phyloP scores from a whole-genome alignment of 2,797 vertebrate species.

The Cheirogaleus major region DNA sequence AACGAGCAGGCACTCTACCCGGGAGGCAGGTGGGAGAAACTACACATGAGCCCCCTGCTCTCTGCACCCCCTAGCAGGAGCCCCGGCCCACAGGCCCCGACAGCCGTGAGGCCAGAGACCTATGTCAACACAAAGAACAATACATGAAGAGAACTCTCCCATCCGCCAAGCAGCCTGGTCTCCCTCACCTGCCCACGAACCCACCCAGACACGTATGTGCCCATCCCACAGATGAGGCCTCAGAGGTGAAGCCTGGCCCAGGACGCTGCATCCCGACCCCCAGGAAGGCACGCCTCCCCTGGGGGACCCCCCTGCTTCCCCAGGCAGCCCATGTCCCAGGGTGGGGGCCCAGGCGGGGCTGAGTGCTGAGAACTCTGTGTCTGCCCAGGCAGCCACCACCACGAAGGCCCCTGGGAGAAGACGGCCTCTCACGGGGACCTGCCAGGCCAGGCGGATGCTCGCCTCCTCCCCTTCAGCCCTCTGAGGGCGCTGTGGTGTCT shows the following conservation, averaged over 20 bases:
- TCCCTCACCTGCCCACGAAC: fast-evolving
- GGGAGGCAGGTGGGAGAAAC: neutral
- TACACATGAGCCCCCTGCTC: neutral
- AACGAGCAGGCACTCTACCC: neutral
- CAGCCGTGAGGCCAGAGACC: neutral
- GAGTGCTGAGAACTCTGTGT: neutral
- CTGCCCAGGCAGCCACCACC: fast-evolving
- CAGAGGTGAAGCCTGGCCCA: neutral
- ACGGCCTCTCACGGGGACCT: fast-evolving
- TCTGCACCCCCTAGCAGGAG: fast-evolving
- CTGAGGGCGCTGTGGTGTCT: neutral
- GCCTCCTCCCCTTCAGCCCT: fast-evolving
- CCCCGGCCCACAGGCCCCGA: neutral
- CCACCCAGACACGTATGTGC: fast-evolving
- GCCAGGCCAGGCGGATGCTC: neutral
- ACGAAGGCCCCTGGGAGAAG: neutral
- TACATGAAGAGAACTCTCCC: neutral
- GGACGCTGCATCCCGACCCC: neutral
- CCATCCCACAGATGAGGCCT: neutral
- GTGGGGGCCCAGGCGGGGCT: fast-evolving
- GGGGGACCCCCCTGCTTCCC: neutral
- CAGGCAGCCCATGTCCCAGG: neutral
- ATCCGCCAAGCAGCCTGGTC: fast-evolving
- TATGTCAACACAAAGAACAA: too few relatives aligned
- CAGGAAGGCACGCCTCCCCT: neutral